phyloP scores from a whole-genome alignment of 53 echinoderm and acorn worm genomes.

The Antedon mediterranea region DNA sequence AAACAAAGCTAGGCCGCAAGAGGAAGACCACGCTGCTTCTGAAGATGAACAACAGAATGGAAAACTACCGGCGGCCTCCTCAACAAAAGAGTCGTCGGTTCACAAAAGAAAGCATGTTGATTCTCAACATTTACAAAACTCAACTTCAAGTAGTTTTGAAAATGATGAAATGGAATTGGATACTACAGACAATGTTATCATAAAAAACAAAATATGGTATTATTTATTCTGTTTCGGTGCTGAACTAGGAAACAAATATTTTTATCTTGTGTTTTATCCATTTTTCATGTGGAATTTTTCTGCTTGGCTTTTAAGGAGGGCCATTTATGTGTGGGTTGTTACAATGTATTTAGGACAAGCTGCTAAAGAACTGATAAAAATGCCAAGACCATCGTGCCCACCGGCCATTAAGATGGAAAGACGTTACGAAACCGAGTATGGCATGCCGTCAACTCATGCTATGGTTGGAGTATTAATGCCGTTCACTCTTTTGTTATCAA shows the following conservation, averaged over 20 bases:
- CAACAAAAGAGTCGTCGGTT: not conserved
- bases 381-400: conserved; percentile 70
- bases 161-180: not conserved
- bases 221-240: conserved; percentile 62
- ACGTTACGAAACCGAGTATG: conserved; percentile 68
- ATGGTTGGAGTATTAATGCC: conserved; percentile 74
- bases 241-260: conserved; percentile 56
- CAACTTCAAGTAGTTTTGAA: not conserved
- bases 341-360: conserved; percentile 82
- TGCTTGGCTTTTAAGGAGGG: conserved; percentile 45
- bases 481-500: conserved; percentile 48
- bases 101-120: not conserved
- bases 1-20: not conserved
- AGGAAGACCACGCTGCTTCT: not conserved
- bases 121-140: not conserved
- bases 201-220: conserved; percentile 71
- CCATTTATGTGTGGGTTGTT: conserved; percentile 61
- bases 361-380: conserved; percentile 61
- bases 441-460: conserved; percentile 94
- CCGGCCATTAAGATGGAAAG: conserved; percentile 67
- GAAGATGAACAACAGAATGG: not conserved
- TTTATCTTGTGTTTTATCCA: conserved; percentile 56
- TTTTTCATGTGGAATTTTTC: conserved; percentile 60
- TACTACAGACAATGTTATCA: not conserved
- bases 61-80: not conserved